These are phyloP conservation scores for Anseranas semipalmata DNA, from an alignment of 2,113 vertebrate species.

Conservation along the genomic window DNA sequence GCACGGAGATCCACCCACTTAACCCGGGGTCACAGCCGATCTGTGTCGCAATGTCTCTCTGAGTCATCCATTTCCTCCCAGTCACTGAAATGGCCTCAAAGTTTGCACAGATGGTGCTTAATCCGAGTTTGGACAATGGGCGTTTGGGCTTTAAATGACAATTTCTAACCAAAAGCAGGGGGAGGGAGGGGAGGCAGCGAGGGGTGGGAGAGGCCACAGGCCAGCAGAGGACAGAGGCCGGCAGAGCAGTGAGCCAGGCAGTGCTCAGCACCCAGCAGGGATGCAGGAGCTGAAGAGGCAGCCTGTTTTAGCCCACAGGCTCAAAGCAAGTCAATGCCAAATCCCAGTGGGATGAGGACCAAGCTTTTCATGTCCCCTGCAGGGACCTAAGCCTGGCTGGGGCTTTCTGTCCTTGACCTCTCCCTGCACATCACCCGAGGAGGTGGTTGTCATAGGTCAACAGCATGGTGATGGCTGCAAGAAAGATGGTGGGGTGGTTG, in stretches of 20 bases:
- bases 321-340: background rate
- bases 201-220: background rate
- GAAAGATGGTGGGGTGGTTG: background rate
- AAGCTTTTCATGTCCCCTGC: background rate
- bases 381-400: background rate
- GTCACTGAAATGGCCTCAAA: conserved; percentile 30
- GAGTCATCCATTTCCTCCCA: conserved; percentile 55
- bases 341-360: background rate
- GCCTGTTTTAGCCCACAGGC: background rate
- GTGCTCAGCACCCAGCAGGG: background rate
- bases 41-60: conserved; percentile 29
- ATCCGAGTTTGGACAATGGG: conserved; percentile 40
- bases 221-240: background rate
- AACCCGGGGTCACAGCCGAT: background rate
- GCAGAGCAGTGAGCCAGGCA: rapidly evolving
- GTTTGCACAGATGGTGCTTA: conserved; percentile 70
- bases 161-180: background rate
- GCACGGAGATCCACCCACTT: background rate
- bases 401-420: background rate
- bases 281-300: background rate
- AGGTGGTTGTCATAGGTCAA: background rate
- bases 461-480: background rate
- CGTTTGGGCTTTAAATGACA: background rate
- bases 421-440: background rate
- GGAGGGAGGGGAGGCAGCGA: background rate